phyloP scores from a whole-genome alignment of 2,797 vertebrate genomes.

The Yasuhikotakia modesta region DNA sequence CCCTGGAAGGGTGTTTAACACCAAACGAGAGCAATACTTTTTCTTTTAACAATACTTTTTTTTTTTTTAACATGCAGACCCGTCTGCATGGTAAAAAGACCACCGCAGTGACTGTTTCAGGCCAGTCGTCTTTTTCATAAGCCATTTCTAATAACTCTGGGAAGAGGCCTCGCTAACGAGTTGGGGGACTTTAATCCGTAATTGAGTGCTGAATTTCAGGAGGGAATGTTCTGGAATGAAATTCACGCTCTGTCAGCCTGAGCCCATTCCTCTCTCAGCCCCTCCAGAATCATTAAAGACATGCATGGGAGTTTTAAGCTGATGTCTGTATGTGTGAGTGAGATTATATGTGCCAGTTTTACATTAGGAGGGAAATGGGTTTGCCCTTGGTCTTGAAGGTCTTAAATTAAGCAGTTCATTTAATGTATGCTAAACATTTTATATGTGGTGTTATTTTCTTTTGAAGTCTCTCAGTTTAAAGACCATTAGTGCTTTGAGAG shows the following conservation, averaged over 20 bases:
- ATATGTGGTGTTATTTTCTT: neutral
- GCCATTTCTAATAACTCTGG: constrained; percentile 59
- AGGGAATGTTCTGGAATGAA: constrained; percentile 61
- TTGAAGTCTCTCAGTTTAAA: neutral
- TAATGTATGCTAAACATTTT: neutral
- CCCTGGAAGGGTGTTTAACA: neutral
- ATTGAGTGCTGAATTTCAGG: constrained; percentile 64
- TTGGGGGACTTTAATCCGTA: constrained; percentile 64
- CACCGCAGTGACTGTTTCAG: constrained; percentile 42
- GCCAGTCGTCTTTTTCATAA: constrained; percentile 41
- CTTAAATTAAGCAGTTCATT: constrained; percentile 30
- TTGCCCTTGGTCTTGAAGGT: constrained; percentile 2
- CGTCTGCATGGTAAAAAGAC: constrained; percentile 54
- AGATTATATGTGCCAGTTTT: constrained; percentile 29
- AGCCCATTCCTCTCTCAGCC: constrained; percentile 61
- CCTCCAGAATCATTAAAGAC: constrained; percentile 62
- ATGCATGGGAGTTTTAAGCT: constrained; percentile 55
- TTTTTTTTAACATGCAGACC: no score
- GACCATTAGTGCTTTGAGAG: neutral
- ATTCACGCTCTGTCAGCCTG: constrained; percentile 69
- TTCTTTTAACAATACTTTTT: no score
- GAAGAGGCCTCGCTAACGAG: constrained; percentile 56
- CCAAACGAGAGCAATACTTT: neutral
- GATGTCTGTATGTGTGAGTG: neutral
- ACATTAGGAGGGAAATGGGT: neutral